Conservation (phyloP, 2,113 vertebrate species). For the Ptyas mucosa region DNA sequence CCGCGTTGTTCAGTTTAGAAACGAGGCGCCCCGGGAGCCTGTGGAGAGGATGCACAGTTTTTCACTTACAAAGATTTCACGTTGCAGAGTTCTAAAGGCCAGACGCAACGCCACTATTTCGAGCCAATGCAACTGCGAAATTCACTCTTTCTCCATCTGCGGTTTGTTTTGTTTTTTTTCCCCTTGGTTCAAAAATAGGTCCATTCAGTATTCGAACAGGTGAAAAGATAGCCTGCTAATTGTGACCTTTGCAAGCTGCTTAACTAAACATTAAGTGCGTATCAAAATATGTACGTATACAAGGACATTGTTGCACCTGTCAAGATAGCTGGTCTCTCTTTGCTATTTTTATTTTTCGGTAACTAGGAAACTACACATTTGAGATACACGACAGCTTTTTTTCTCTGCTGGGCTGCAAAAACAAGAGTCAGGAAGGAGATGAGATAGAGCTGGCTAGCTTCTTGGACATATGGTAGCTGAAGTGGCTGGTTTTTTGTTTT, state of each 20-base stretch:
- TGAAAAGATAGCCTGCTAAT: background rate
- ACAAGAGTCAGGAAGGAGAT: background rate
- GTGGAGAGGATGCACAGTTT: background rate
- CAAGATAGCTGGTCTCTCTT: background rate
- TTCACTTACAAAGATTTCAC: background rate
- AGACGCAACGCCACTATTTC: background rate
- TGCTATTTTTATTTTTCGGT: background rate
- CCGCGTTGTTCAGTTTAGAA: background rate
- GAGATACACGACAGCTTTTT: background rate
- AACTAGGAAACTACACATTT: background rate
- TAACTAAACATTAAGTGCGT: background rate
- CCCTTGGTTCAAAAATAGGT: background rate
- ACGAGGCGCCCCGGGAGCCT: too few relatives aligned
- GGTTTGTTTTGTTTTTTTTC: background rate
- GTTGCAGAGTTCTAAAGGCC: background rate
- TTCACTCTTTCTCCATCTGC: background rate
- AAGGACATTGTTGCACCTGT: background rate
- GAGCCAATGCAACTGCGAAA: background rate
- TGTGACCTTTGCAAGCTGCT: slow-evolving; percentile 3
- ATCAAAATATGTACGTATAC: background rate
- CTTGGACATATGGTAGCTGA: background rate
- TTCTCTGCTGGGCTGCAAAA: background rate
- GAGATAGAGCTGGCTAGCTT: background rate
- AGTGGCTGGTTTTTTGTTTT: background rate
- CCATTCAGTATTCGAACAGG: background rate